Conservation (phyloP, 1,140 invertebrate genomes). For the Drosophila kikkawai region DNA sequence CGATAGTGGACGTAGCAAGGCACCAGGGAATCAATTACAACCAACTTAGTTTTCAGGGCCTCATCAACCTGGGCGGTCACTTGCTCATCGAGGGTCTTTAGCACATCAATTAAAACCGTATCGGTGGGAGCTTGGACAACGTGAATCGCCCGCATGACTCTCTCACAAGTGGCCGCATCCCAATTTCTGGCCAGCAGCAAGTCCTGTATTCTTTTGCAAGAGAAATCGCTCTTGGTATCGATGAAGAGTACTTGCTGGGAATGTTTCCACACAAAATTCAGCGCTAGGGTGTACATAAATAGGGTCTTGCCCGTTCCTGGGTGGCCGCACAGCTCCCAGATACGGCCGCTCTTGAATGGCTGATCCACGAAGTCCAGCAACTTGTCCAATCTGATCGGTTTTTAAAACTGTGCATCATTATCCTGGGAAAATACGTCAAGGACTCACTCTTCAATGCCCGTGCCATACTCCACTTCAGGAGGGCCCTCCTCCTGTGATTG, state of each 20-base stretch:
- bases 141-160: slow-evolving; percentile 47
- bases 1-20: slow-evolving; percentile 54
- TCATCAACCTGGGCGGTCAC: neutral
- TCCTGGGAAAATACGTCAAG: neutral
- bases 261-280: slow-evolving; percentile 57
- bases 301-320: slow-evolving; percentile 65
- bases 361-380: slow-evolving; percentile 43
- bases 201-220: slow-evolving; percentile 41
- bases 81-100: slow-evolving; percentile 37
- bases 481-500: neutral
- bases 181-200: slow-evolving; percentile 48
- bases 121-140: slow-evolving; percentile 30
- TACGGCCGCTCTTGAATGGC: slow-evolving; percentile 34
- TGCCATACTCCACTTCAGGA: slow-evolving; percentile 31
- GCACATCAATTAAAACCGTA: slow-evolving; percentile 36
- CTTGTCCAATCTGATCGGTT: slow-evolving; percentile 45
- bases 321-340: slow-evolving; percentile 68
- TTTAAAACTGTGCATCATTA: neutral
- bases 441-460: slow-evolving; percentile 60
- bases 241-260: slow-evolving; percentile 51
- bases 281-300: slow-evolving; percentile 53
- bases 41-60: slow-evolving; percentile 48
- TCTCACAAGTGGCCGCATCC: slow-evolving; percentile 7
- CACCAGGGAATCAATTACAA: slow-evolving; percentile 70
- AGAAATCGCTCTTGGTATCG: slow-evolving; percentile 68